A percentile compares a stretch with the other conserved stretches of the same genome.
Conservation (phyloP, 2,113 vertebrate species). For the Theristicus caerulescens region DNA sequence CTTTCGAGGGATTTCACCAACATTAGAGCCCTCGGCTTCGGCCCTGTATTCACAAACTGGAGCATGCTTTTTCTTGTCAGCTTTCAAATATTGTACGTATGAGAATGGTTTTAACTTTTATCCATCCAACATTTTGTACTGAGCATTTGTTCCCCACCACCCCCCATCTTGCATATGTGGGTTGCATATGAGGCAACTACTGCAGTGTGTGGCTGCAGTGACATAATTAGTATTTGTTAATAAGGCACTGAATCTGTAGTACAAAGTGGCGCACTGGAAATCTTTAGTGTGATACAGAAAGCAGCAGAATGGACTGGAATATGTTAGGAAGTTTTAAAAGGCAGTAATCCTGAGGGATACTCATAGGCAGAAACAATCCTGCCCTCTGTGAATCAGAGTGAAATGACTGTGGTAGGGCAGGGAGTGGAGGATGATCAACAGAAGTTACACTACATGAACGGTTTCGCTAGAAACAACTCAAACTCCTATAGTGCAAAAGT, state of each 20-base stretch:
- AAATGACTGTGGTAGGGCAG: not conserved
- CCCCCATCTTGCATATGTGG: not conserved
- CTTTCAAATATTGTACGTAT: not conserved
- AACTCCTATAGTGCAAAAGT: not conserved
- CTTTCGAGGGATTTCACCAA: not conserved
- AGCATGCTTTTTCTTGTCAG: not conserved
- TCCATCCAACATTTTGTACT: not conserved
- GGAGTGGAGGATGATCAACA: not conserved
- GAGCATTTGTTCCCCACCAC: not conserved
- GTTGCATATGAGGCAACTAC: not conserved
- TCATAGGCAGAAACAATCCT: not conserved
- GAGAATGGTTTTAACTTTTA: not conserved
- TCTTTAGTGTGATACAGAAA: not conserved
- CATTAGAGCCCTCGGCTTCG: rapidly evolving
- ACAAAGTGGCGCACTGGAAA: not conserved
- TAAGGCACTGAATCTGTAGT: not conserved
- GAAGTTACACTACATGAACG: not conserved
- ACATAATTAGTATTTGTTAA: not conserved
- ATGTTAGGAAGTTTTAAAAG: constrained; percentile 8
- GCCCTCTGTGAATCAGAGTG: not conserved
- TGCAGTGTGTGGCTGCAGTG: not conserved
- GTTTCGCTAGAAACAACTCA: not conserved
- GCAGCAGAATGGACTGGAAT: not conserved
- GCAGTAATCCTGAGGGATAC: not conserved
- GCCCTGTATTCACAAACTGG: not conserved